Evolutionary conservation across 2,797 vertebrate species (phyloP).

Genomic region (Pelodytes ibericus): DNA sequence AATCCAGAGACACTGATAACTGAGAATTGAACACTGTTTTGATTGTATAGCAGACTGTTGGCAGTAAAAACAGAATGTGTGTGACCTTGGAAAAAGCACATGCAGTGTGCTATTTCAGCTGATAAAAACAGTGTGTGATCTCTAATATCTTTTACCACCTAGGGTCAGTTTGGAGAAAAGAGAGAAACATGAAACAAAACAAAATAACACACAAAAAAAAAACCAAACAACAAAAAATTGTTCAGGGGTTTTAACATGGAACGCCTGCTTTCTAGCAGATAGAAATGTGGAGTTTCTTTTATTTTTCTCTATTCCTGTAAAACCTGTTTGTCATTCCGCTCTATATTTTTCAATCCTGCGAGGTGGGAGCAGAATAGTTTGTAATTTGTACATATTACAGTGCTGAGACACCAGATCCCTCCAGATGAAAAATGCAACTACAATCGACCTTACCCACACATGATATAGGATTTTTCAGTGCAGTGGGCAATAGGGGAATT

Average conservation of each 20-base stretch:
- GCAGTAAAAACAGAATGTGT: constrained; percentile 19
- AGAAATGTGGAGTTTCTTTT: constrained; percentile 3
- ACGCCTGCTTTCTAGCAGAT: neutral
- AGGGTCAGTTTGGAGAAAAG: constrained; percentile 21
- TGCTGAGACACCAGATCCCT: too few relatives aligned
- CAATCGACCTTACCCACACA: too few relatives aligned
- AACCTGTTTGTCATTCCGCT: neutral
- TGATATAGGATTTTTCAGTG: too few relatives aligned
- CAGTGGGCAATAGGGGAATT: too few relatives aligned
- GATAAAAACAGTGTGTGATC: constrained; percentile 47
- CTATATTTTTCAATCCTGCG: neutral
- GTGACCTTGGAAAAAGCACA: constrained; percentile 30
- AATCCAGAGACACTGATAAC: constrained; percentile 15
- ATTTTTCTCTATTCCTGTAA: neutral
- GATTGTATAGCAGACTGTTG: constrained; percentile 39
- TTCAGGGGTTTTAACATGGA: constrained; percentile 29
- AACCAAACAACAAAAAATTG: constrained; percentile 13
- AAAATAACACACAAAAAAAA: constrained; percentile 33
- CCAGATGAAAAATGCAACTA: too few relatives aligned
- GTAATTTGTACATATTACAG: too few relatives aligned
- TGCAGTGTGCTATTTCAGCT: constrained; percentile 43
- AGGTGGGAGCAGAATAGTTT: too few relatives aligned
- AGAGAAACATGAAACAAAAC: constrained; percentile 10
- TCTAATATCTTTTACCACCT: constrained; percentile 25
- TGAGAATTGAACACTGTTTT: constrained; percentile 15